Evolutionary conservation across 2,888 invertebrate genomes (phyloP).

Genomic region (Heteropelma amictum): DNA sequence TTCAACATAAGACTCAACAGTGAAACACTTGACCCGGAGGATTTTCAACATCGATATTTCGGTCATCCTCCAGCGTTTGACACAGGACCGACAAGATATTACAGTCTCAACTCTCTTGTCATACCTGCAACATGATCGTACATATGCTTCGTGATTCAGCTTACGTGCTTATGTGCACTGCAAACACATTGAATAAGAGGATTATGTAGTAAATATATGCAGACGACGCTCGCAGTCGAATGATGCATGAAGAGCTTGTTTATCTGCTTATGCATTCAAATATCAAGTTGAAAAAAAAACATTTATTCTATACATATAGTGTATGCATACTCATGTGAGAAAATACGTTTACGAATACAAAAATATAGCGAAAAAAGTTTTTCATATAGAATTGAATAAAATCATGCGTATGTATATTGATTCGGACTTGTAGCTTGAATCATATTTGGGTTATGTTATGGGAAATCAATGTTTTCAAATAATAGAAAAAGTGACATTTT

Average conservation of each 20-base stretch:
- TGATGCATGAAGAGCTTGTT: background rate
- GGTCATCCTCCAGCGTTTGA: background rate
- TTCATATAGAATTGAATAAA: too few relatives aligned
- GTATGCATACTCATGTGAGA: background rate
- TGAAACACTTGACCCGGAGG: too few relatives aligned
- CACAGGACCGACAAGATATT: background rate
- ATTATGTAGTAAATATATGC: conserved; percentile 8
- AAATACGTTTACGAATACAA: too few relatives aligned
- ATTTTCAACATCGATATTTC: background rate
- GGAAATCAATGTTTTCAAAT: too few relatives aligned
- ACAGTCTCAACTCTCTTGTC: background rate
- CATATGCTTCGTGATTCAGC: background rate
- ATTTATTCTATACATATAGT: background rate
- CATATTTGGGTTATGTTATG: too few relatives aligned
- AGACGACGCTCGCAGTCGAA: background rate
- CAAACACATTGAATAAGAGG: conserved; percentile 2
- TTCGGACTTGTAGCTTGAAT: too few relatives aligned
- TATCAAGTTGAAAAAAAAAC: background rate
- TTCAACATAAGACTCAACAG: too few relatives aligned
- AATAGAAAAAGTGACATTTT: too few relatives aligned
- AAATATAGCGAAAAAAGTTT: too few relatives aligned
- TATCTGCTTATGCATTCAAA: background rate
- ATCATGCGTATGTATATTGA: too few relatives aligned
- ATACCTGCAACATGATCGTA: background rate
- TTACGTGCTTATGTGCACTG: background rate